Percentiles rank a stretch among this genome's conserved stretches.
phyloP scores from a whole-genome alignment of 2,797 vertebrate genomes.

The Pelobates cultripes region DNA sequence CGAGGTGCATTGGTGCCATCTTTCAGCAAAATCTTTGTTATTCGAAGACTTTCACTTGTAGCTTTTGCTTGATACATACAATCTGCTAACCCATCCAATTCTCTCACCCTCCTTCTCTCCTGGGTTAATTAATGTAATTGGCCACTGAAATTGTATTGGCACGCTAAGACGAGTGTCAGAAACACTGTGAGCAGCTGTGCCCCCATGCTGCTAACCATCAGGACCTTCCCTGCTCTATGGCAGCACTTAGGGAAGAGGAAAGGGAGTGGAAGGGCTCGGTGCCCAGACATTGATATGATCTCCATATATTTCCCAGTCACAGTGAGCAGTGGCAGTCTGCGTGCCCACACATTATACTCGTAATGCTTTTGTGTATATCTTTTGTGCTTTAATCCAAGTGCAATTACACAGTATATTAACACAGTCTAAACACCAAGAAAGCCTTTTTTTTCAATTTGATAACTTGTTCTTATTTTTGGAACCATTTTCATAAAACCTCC shows the following conservation, averaged over 20 bases:
- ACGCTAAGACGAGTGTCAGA: constrained; percentile 34
- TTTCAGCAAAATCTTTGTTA: constrained; percentile 12
- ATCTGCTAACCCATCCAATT: constrained; percentile 24
- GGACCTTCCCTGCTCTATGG: constrained; percentile 42
- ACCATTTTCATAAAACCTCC: no score
- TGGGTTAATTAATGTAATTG: constrained; percentile 54
- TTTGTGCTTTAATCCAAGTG: neutral
- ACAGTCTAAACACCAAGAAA: no score
- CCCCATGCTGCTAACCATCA: constrained; percentile 53
- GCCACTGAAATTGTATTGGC: constrained; percentile 44
- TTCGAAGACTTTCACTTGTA: neutral
- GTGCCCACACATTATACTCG: constrained; percentile 4
- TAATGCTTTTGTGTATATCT: neutral
- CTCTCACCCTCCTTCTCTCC: constrained; percentile 23
- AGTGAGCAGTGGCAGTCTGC: constrained; percentile 16
- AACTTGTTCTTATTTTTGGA: no score
- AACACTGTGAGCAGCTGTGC: constrained; percentile 46
- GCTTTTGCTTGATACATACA: constrained; percentile 26
- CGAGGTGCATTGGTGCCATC: neutral
- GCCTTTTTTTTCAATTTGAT: no score
- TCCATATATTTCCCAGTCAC: constrained; percentile 20
- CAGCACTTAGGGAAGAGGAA: constrained; percentile 39
- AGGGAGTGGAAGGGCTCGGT: constrained; percentile 38
- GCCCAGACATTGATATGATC: constrained; percentile 42
- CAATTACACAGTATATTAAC: neutral